Evolutionary conservation across 2,113 vertebrate genomes (phyloP).

Genomic region (Baryphthengus martii): DNA sequence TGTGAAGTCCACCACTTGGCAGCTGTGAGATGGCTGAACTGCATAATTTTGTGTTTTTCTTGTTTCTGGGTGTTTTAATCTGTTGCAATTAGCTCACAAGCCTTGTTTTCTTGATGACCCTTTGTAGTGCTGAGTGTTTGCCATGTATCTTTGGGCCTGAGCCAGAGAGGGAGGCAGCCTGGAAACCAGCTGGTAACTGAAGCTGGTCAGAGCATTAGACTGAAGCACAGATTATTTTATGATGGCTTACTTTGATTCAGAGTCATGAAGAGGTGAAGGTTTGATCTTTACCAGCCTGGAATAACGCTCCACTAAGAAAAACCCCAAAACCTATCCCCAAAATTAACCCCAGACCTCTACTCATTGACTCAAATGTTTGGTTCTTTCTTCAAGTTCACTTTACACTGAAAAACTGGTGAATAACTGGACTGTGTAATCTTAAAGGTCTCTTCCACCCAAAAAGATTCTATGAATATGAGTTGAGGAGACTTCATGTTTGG

Average conservation of each 20-base stretch:
- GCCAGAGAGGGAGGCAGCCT: background rate
- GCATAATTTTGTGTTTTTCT: background rate
- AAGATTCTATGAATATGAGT: background rate
- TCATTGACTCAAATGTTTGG: background rate
- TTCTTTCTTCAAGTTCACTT: background rate
- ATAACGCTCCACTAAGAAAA: background rate
- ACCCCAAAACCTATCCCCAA: rapidly evolving
- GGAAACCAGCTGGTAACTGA: conserved; percentile 5
- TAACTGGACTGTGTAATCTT: background rate
- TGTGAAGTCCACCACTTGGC: rapidly evolving
- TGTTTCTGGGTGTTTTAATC: background rate
- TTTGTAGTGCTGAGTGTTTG: background rate
- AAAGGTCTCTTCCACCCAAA: background rate
- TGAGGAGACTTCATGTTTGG: background rate
- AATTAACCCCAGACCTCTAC: background rate
- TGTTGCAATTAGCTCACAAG: background rate
- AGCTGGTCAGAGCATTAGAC: background rate
- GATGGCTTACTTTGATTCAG: background rate
- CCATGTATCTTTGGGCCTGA: background rate
- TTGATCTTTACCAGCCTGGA: background rate
- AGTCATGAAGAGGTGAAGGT: background rate
- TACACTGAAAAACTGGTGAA: background rate
- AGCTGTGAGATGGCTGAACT: background rate
- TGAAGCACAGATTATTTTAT: background rate
- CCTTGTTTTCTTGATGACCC: background rate